Base-by-base conservation (phyloP, 2,113 vertebrate species). In the Naja naja region DNA sequence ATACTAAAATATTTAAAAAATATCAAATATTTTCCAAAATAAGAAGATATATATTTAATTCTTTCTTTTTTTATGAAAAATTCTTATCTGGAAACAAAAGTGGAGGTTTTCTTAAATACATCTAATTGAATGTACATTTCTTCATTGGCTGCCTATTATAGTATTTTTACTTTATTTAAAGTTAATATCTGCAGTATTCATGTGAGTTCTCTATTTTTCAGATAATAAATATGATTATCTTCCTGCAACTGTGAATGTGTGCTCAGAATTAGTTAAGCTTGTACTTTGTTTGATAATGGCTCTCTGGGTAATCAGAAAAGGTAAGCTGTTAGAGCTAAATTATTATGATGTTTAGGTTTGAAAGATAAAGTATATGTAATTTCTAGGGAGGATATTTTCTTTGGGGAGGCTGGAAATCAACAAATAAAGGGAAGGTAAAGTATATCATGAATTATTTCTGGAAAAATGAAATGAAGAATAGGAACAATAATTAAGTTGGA, bases 191-290 rank as follows among this genome's bases (percentile, higher is more conserved):
- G 53, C 60, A 89, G 0, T 18, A 92, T 87, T 89, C 92, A 0
- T 93, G 18, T 90, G 43, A 55, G 30, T 94, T 95, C 88, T 96
- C 87, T 95, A 97, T 96, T 96, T 60, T 95, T 55, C 97, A 99
- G 99, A 99, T 45, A 99, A 98, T 96, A 99, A 98, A 90, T 99
- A 99, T 23, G 99, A 99, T 97, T 99, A 99, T 95, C 98, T 99
- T 91, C 99, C 99, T 74, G 98, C 99, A 0, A 99, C 99, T 30
- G 99, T 99, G 95, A 99, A 99, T 94, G 98, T 99, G n/a, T 98
- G 99, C 87, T 99, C 99, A 60, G 99, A 99, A 97, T 96, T 97
- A 58, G 97, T 99, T 87, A 99, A 99, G 94, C 97, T 99, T 74
- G 69, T 98, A 81, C 97, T 99, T 91, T 99, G 99, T 94, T 91